Evolutionary conservation across 1,140 invertebrate genomes (phyloP).

Genomic region (Formica selysi): DNA sequence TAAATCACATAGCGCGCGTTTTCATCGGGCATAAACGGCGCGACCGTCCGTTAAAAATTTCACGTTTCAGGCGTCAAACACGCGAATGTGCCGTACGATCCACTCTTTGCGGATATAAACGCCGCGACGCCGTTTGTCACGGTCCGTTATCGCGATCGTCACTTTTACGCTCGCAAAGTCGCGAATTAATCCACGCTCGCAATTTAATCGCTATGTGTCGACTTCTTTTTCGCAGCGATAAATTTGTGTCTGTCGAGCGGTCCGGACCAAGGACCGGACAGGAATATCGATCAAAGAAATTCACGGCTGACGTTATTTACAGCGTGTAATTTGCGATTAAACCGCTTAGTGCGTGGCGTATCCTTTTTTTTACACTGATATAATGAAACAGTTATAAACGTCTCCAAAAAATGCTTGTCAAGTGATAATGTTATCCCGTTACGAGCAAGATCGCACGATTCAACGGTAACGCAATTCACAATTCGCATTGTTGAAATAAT

Average conservation of each 20-base stretch:
- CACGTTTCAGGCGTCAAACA: constrained; percentile 60
- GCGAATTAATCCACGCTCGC: constrained; percentile 67
- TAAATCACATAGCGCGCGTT: constrained; percentile 68
- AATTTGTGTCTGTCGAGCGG: constrained; percentile 21
- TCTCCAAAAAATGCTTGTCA: background rate
- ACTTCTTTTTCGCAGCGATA: constrained; percentile 23
- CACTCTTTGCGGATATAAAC: constrained; percentile 53
- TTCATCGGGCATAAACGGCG: constrained; percentile 58
- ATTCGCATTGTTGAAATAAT: constrained; percentile 2
- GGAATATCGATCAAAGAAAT: constrained; percentile 12
- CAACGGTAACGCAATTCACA: constrained; percentile 33
- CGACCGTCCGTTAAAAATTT: constrained; percentile 70
- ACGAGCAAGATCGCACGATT: background rate
- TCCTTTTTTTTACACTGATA: background rate
- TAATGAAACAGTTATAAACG: constrained; percentile 3
- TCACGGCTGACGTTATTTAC: constrained; percentile 48
- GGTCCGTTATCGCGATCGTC: constrained; percentile 67
- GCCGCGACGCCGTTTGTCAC: constrained; percentile 57
- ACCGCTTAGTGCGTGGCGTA: background rate
- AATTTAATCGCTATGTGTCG: constrained; percentile 43
- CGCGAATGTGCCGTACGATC: constrained; percentile 21
- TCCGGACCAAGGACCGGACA: background rate
- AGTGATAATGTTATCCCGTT: background rate
- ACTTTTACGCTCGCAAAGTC: constrained; percentile 50
- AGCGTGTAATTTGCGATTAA: constrained; percentile 28